Base-by-base conservation (phyloP, 2,888 invertebrate genomes). In the Netelia virgata region DNA sequence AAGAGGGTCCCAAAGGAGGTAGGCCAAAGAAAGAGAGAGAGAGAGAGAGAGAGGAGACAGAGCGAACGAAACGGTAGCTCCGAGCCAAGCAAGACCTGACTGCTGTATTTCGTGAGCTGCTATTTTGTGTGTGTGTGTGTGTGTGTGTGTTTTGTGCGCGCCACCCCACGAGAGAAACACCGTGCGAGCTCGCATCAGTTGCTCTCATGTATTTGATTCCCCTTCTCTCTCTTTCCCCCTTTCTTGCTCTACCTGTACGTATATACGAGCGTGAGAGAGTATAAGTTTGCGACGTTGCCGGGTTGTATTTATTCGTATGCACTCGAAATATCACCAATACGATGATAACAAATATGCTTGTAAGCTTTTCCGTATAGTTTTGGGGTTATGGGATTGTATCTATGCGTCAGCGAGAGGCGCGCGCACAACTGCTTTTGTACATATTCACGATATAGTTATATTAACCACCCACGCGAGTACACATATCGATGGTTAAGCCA, bases 271-370 rank as follows among this genome's bases (percentile, higher is more conserved):
- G 89, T 88, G 87, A 77, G 89, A 88, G 89, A 88, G 88, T 79
- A 68, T 83, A 77, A 86, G 87, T 86, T 86, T 87, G 92, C 93
- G 87, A 85, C 86, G 93, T 93, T 93, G 93, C 92, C 93, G 90
- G 86, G 14, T 47, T 14, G 47, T 47, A 10, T 10, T 47, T 70
- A 41, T 57, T 75, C 75, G 53, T 28, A 61, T 74, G 61, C 47
- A 77, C 68, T 43, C 36, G 36, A 68, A 88, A 88, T 88, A 86
- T 88, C 85, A 86, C 86, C 74, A 47, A 76, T 18, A 66, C 84
- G 36, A 70, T 16, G 70, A 18, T 57, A 16, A 28, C 68, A 16
- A 41, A 16, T 20, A 11, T 41, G 66, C 59, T 66, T 47, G 69
- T 74, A 59, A 63, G 80, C 63, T 47, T 47, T 47, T 61, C 55